Evolutionary conservation across 2,888 invertebrate genomes (phyloP).

Genomic region (Atethmia centrago): DNA sequence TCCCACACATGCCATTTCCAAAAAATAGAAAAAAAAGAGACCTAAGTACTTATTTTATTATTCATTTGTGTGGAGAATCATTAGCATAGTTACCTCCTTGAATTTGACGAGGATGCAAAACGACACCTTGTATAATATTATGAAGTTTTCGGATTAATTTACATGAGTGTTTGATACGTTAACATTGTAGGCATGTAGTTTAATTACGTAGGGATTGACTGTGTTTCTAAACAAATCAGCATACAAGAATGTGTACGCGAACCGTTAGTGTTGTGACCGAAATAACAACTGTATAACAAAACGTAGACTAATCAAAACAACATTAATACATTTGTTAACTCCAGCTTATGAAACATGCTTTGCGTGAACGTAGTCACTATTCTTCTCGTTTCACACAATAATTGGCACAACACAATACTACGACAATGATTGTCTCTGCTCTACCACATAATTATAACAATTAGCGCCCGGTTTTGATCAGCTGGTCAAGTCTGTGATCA

Average conservation of each 20-base stretch:
- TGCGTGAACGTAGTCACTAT: background rate
- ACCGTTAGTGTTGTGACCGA: slow-evolving; percentile 44
- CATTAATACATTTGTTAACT: slow-evolving; percentile 10
- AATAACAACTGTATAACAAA: slow-evolving; percentile 46
- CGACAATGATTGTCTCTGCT: background rate
- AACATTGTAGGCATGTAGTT: background rate
- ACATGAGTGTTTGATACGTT: background rate
- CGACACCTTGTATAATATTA: too few relatives aligned
- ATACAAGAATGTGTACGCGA: slow-evolving; percentile 18
- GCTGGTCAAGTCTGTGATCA: too few relatives aligned
- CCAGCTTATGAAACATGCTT: background rate
- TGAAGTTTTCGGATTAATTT: background rate
- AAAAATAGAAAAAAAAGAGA: too few relatives aligned
- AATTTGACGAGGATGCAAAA: too few relatives aligned
- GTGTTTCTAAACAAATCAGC: slow-evolving; percentile 28
- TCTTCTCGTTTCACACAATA: background rate
- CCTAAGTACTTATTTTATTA: too few relatives aligned
- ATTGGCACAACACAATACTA: too few relatives aligned
- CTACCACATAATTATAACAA: too few relatives aligned
- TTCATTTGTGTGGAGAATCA: too few relatives aligned
- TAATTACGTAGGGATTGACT: background rate
- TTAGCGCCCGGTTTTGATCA: too few relatives aligned
- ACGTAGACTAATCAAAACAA: slow-evolving; percentile 35
- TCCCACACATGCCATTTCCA: too few relatives aligned
- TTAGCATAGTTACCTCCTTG: too few relatives aligned